phyloP scores from a whole-genome alignment of 1,140 invertebrate genomes.

The Drosophila pruinosa region DNA sequence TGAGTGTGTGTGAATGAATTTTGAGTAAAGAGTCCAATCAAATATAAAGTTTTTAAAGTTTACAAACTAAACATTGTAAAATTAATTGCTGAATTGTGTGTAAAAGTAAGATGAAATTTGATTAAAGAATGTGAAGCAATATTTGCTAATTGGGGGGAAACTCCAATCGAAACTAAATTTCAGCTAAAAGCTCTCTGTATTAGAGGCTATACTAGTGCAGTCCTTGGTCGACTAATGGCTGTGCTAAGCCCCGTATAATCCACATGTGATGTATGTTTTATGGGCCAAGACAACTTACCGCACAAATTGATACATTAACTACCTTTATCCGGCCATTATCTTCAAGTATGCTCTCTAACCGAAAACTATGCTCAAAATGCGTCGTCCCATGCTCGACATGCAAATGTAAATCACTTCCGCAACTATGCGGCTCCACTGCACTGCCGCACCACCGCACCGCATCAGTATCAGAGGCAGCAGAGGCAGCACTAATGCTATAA shows the following conservation, averaged over 20 bases:
- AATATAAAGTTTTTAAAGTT: constrained; percentile 17
- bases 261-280: constrained; percentile 17
- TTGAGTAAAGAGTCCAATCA: background rate
- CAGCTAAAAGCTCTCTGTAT: background rate
- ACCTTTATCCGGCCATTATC: constrained; percentile 78
- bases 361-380: constrained; percentile 76
- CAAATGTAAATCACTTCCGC: constrained; percentile 78
- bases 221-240: background rate
- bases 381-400: constrained; percentile 64
- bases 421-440: constrained; percentile 18
- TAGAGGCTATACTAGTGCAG: background rate
- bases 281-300: constrained; percentile 3
- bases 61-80: background rate
- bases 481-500: constrained; percentile 36
- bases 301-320: constrained; percentile 75
- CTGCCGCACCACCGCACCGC: background rate
- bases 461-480: background rate
- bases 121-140: background rate
- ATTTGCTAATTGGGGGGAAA: background rate
- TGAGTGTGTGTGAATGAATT: constrained; percentile 2
- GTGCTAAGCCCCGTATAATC: constrained; percentile 12
- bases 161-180: too few relatives aligned
- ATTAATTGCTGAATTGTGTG: constrained; percentile 20
- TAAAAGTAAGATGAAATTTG: background rate
- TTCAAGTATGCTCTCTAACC: constrained; percentile 30